Evolutionary conservation across 2,113 vertebrate species (phyloP).

Genomic region (Hemicordylus capensis): DNA sequence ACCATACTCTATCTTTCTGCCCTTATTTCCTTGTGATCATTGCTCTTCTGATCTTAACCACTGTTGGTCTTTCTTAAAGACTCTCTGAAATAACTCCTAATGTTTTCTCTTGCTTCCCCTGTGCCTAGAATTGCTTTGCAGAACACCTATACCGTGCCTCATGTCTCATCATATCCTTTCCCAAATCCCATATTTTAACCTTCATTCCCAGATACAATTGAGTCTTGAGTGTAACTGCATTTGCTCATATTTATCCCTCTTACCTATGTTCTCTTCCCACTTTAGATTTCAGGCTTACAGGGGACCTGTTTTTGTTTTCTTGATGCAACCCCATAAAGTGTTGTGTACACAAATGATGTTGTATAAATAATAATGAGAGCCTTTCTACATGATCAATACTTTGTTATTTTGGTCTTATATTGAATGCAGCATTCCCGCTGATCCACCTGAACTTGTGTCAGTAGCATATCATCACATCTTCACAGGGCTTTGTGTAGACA

Average conservation of each 20-base stretch:
- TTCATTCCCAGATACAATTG: too few relatives aligned
- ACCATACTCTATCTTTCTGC: background rate
- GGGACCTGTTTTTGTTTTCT: background rate
- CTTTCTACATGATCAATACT: background rate
- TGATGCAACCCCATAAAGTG: background rate
- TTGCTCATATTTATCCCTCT: background rate
- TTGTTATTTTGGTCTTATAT: background rate
- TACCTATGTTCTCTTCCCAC: background rate
- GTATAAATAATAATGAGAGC: background rate
- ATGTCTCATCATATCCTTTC: too few relatives aligned
- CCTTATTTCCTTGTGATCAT: background rate
- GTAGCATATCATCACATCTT: background rate
- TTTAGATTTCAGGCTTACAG: too few relatives aligned
- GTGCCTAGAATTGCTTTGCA: too few relatives aligned
- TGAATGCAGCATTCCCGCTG: background rate
- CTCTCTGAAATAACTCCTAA: background rate
- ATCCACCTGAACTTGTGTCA: background rate
- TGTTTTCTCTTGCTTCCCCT: background rate
- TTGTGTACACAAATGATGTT: background rate
- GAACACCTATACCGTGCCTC: too few relatives aligned
- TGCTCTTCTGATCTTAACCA: background rate
- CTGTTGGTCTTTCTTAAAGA: background rate
- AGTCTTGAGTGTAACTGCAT: too few relatives aligned
- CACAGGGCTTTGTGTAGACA: background rate
- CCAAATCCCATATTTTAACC: too few relatives aligned